Base-by-base conservation (phyloP, 2,888 invertebrate genomes). In the Physocephala rufipes region DNA sequence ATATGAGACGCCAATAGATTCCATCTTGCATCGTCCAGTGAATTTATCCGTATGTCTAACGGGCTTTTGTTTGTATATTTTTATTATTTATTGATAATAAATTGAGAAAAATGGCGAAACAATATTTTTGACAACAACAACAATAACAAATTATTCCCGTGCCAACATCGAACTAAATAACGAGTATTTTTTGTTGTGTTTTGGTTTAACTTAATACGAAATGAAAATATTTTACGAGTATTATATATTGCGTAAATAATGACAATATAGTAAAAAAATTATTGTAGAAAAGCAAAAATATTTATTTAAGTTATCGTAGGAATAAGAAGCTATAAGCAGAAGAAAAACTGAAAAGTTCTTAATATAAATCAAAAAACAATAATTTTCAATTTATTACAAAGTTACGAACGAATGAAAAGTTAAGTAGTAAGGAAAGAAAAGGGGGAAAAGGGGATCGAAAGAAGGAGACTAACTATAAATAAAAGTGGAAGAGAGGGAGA, bases 91-190 rank as follows among this genome's bases (percentile, higher is more conserved):
- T 68, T 68, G 68, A 68, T 68, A 68, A 61, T 47, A 49, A 68
- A 68, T 68, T 68, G 68, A 68, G 68, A 61, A 68, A 61, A 68
- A 68, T 68, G 49, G 47, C 59, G 61, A 47, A 68, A 68, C 49
- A 61, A 59, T 68, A 28, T 68, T 49, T 59, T 15, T 19, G n/a
- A 58, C 45, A 58, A 67, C 21, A 59, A 59, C 47, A 67, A 67
- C 21, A 55, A 47, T 28, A 26, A 65, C 28, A 64, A 49, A n/a
- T n/a, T n/a, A n/a, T n/a, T n/a, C n/a, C 19, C 36, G n/a, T 26
- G 51, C 30, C 51, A 67, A 45, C 45, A 15, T 68, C 61, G 30
- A 51, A 68, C 26, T 49, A 47, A 68, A 61, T 61, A 61, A 68
- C 68, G 61, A 49, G 68, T 30, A 67, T 67, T 59, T 59, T 58